Conservation (phyloP, 2,888 invertebrate species). For the Cyclophora albipunctata region DNA sequence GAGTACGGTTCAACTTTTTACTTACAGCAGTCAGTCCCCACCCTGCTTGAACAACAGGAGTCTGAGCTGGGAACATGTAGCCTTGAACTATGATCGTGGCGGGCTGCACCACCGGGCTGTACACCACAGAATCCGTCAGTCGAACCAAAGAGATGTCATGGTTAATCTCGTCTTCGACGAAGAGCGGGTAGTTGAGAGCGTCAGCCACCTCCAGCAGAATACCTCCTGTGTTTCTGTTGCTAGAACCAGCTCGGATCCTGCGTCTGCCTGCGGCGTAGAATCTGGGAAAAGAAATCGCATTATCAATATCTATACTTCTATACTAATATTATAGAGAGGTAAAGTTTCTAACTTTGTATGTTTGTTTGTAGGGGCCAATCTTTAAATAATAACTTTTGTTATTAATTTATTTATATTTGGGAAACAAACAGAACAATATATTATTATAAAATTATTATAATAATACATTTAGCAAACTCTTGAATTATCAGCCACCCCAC, state of each 20-base stretch:
- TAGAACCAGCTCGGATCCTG: constrained; percentile 27
- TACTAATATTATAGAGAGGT: too few species aligned
- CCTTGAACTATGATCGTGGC: constrained; percentile 15
- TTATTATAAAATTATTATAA: too few species aligned
- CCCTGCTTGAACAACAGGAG: constrained; percentile 30
- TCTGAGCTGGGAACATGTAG: constrained; percentile 15
- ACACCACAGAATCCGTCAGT: constrained; percentile 17
- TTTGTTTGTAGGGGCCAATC: too few species aligned
- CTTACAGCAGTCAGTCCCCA: constrained; percentile 32
- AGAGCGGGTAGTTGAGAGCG: constrained; percentile 15
- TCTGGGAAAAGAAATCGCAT: constrained; percentile 6
- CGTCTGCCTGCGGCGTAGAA: constrained; percentile 4
- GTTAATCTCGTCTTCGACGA: not conserved
- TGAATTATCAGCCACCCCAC: too few species aligned
- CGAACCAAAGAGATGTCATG: constrained; percentile 20
- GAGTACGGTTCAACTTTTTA: not conserved
- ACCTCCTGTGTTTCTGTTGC: constrained; percentile 16
- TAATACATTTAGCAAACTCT: too few species aligned
- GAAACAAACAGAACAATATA: too few species aligned
- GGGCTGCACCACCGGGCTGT: constrained; percentile 10
- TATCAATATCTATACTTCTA: too few species aligned
- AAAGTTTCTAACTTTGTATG: too few species aligned
- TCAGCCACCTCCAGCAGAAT: constrained; percentile 4
- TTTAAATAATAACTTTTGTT: too few species aligned
- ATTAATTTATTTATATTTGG: too few species aligned